Conservation (phyloP, 2,888 invertebrate genomes). For the Drosophila ustulata region DNA sequence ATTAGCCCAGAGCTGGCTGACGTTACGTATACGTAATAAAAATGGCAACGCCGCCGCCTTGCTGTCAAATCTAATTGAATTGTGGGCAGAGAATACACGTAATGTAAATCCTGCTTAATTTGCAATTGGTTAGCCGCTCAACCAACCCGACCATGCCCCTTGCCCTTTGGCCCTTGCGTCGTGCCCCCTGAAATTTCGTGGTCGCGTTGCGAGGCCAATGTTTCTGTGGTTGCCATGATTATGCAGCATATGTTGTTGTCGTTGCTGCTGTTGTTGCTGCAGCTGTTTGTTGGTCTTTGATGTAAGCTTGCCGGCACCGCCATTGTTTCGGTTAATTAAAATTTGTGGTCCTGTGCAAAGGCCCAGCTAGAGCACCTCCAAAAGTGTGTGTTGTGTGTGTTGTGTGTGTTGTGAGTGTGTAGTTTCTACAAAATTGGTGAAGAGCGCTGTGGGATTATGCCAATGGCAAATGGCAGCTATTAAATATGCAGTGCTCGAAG, state of each 20-base stretch:
- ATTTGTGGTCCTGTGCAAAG: slow-evolving; percentile 70
- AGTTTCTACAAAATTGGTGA: slow-evolving; percentile 68
- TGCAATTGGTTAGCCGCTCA: slow-evolving; percentile 13
- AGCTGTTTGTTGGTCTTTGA: slow-evolving; percentile 49
- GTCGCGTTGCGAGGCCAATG: slow-evolving; percentile 48
- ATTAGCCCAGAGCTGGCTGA: slow-evolving; percentile 32
- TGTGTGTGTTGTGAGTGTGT: slow-evolving; percentile 16
- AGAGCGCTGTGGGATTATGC: slow-evolving; percentile 46
- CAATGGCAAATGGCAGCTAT: slow-evolving; percentile 44
- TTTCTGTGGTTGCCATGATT: slow-evolving; percentile 46
- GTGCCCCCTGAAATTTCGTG: slow-evolving; percentile 65
- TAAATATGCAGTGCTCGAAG: slow-evolving; percentile 71
- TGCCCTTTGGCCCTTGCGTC: not conserved
- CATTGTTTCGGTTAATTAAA: slow-evolving; percentile 79
- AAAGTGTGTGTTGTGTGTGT: too few relatives aligned
- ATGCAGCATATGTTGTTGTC: slow-evolving; percentile 36
- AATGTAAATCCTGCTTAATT: slow-evolving; percentile 13
- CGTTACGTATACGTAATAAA: slow-evolving; percentile 57
- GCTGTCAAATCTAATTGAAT: slow-evolving; percentile 9
- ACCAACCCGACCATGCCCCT: not conserved
- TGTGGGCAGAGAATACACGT: not conserved
- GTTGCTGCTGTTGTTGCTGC: slow-evolving; percentile 19
- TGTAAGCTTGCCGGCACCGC: slow-evolving; percentile 52
- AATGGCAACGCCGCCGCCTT: slow-evolving; percentile 1
- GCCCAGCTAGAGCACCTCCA: not conserved